phyloP scores from a whole-genome alignment of 2,888 invertebrate species.

The Polydrusus tereticollis region DNA sequence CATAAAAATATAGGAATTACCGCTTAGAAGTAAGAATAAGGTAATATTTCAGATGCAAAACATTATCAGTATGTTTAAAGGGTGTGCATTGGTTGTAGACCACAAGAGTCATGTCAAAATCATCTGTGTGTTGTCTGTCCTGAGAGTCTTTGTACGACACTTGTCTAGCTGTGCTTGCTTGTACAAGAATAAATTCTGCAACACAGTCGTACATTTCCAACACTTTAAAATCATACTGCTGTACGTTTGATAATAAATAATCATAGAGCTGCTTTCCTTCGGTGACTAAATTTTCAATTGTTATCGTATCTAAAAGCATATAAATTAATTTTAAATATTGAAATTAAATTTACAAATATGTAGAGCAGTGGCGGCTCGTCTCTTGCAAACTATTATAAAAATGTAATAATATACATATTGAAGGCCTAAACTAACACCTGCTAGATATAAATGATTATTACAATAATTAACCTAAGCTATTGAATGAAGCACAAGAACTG shows the following conservation, averaged over 20 bases:
- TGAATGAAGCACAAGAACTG: too few relatives aligned
- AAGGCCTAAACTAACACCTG: too few relatives aligned
- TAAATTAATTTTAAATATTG: background rate
- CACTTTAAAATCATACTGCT: conserved; percentile 76
- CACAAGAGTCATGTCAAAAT: conserved; percentile 77
- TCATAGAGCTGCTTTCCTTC: conserved; percentile 77
- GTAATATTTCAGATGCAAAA: conserved; percentile 72
- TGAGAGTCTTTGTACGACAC: conserved; percentile 73
- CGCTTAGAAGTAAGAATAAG: conserved; percentile 73
- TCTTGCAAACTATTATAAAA: too few relatives aligned
- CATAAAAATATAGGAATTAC: conserved; percentile 56
- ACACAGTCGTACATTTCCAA: conserved; percentile 71
- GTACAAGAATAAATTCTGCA: conserved; percentile 75
- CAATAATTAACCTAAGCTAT: too few relatives aligned
- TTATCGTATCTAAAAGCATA: conserved; percentile 69
- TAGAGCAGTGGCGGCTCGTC: too few relatives aligned
- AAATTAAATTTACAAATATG: background rate
- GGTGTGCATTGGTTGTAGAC: conserved; percentile 72
- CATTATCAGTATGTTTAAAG: conserved; percentile 59
- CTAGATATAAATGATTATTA: too few relatives aligned
- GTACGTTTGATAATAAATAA: conserved; percentile 77
- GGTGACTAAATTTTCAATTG: conserved; percentile 73
- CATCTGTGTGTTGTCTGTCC: conserved; percentile 73
- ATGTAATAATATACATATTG: too few relatives aligned
- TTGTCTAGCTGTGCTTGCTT: conserved; percentile 71